A percentile compares a stretch with the other conserved stretches of the same genome.
Conservation (phyloP, 1,140 invertebrate genomes). For the Brachionus plicatilis region DNA sequence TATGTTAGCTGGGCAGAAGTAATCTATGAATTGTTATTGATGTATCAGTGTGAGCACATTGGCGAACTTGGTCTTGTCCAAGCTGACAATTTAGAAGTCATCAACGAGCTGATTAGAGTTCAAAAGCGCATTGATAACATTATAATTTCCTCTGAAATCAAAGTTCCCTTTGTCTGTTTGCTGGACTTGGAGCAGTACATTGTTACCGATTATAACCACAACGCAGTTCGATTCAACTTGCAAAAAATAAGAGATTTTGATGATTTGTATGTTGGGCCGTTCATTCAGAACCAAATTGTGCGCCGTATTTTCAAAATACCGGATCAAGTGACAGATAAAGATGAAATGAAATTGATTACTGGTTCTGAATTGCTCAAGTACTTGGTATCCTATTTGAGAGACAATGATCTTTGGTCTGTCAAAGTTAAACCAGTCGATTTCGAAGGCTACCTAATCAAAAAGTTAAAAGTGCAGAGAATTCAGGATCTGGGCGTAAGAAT, state of each 20-base stretch:
- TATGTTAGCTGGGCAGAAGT: constrained; percentile 24
- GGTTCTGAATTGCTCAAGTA: constrained; percentile 4
- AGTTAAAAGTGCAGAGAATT: background rate
- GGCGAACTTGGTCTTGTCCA: background rate
- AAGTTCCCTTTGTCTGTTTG: background rate
- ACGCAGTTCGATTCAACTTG: background rate
- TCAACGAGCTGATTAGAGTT: background rate
- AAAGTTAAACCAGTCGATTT: constrained; percentile 23
- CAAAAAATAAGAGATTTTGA: background rate
- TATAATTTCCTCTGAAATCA: background rate
- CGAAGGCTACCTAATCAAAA: background rate
- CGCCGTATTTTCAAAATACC: constrained; percentile 17
- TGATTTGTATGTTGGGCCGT: background rate
- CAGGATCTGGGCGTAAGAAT: constrained; percentile 1
- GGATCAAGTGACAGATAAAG: background rate
- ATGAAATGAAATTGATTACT: background rate
- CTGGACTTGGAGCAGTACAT: constrained; percentile 10
- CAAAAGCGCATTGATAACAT: constrained; percentile 6
- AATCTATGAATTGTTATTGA: background rate
- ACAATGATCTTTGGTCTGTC: constrained; percentile 16
- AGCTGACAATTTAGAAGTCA: background rate
- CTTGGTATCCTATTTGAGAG: background rate
- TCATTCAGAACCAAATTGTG: constrained; percentile 2
- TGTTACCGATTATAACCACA: constrained; percentile 1
- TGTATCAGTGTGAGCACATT: background rate